Percentiles rank a stretch among this genome's conserved stretches.
phyloP scores from a whole-genome alignment of 2,113 vertebrate genomes.

The Pionites leucogaster region DNA sequence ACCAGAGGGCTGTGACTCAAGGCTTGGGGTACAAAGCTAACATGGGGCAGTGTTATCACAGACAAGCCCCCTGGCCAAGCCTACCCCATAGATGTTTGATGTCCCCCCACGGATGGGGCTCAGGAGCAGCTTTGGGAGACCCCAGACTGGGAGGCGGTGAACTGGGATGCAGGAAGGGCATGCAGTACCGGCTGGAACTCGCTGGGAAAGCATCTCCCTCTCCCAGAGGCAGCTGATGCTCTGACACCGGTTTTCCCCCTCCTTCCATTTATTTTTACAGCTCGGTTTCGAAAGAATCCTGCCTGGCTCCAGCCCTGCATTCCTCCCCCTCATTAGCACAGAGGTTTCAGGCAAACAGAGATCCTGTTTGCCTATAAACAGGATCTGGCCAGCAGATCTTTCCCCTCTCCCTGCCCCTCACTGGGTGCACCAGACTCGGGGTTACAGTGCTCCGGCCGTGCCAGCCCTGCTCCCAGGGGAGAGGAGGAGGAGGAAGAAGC shows the following conservation, averaged over 20 bases:
- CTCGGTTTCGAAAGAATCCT: conserved; percentile 40
- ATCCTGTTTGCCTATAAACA: background rate
- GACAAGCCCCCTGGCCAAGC: background rate
- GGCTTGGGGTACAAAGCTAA: background rate
- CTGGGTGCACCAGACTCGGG: background rate
- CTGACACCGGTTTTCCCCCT: background rate
- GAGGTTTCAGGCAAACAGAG: background rate
- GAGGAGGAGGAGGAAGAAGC: background rate
- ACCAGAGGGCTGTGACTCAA: background rate
- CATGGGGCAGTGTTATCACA: fast-evolving
- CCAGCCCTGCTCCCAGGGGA: background rate
- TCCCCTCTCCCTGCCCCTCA: background rate
- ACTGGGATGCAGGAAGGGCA: background rate
- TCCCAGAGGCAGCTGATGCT: background rate
- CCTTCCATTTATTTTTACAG: conserved; percentile 22
- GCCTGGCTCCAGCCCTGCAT: conserved; percentile 22
- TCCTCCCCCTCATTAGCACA: conserved; percentile 6
- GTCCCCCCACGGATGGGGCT: background rate
- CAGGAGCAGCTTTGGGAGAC: background rate
- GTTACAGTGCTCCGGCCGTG: background rate
- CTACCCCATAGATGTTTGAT: background rate
- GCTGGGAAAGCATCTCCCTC: background rate
- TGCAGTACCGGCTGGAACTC: background rate
- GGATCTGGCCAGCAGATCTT: background rate
- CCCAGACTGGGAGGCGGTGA: background rate